Evolutionary conservation across 2,113 vertebrate genomes (phyloP), one percentile per base, ranked within the genome.

Genomic region (Meles meles): DNA sequence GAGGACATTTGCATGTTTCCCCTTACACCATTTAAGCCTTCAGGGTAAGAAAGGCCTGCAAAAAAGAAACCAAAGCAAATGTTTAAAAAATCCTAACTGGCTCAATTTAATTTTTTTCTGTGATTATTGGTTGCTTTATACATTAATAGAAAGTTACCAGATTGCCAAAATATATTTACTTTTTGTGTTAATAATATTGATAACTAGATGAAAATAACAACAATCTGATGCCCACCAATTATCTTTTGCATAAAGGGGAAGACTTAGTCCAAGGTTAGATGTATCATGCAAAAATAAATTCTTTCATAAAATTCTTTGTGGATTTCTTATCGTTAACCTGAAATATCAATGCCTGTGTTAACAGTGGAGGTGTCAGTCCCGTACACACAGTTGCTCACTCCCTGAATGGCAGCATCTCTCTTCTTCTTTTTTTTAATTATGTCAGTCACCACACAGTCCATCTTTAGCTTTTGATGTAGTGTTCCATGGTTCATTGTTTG

Each of bases 391-490:
- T 55, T 55, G 17, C 7, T 85, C 55, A 57, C 18, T 15, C 57
- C 5, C 18, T 0, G 0, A 13, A 7, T 20, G 25, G 1, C 10
- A 44, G 2, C 65, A 37, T 47, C n/a, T 57, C 4, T 42, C 5
- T 77, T 23, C 8, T 72, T 77, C 29, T 61, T 61, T 9, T 59
- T 59, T 27, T 61, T 11, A 27, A 61, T 61, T 61, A 61, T 61
- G 59, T 11, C 25, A 61, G 25, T 61, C 59, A 61, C 25, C 23
- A 12, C 25, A 61, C 25, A 61, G 25, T 61, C 25, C 59, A 61
- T 61, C 23, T 27, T 61, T 23, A 44, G 59, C 27, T 25, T 61
- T 27, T 27, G 25, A 61, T 61, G 25, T 61, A 11, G 59, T 61
- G 59, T 61, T 61, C 59, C 23, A 59, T 59, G 57, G 23, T 61